Base-by-base conservation (phyloP, 2,113 vertebrate genomes). In the Ammospiza caudacuta region DNA sequence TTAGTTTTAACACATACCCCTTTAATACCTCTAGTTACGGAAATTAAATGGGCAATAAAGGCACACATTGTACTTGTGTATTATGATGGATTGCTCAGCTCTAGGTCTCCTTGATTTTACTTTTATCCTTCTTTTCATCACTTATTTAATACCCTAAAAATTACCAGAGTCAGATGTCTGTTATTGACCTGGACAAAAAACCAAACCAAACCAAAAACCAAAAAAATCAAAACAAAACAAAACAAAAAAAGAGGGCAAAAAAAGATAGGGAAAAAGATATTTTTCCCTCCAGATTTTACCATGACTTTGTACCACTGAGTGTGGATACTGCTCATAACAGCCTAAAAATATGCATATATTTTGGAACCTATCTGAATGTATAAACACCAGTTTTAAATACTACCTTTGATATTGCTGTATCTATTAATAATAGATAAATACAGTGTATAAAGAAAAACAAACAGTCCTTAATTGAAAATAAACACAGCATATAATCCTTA, bases 71-170 rank as follows among this genome's bases (percentile, higher is more conserved):
- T 43, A 55, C 33, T 58, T 28, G 21, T 59, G 21, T 27, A 75
- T 70, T 72, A 63, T 59, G 25, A 67, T 21, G n/a, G 28, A 70
- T 37, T 91, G 47, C 74, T 85, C 44, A 79, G 29, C 17, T 87
- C 23, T 57, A 72, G 9, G 17, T 82, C 9, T 94, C 44, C 52
- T 8, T 83, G 68, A 39, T 61, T 85, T 98, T 93, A 98, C 98
- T 98, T 98, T 98, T 98, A 96, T 98, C 97, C 84, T 98, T 98
- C 87, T 98, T 98, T 89, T 97, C 95, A 91, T 98, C 97, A 66
- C 97, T 97, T 98, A 98, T 27, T 98, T 94, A 39, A 95, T 94
- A 80, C 98, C 96, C 66, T 98, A 95, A 96, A 99, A 99, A 97
- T 98, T 97, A 75, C 98, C 97, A 54, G 97, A 98, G 96, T 98